A percentile compares a stretch with the other conserved stretches of the same genome.
Conservation (phyloP, 1,140 invertebrate species). For the Potamilus streckersoni region DNA sequence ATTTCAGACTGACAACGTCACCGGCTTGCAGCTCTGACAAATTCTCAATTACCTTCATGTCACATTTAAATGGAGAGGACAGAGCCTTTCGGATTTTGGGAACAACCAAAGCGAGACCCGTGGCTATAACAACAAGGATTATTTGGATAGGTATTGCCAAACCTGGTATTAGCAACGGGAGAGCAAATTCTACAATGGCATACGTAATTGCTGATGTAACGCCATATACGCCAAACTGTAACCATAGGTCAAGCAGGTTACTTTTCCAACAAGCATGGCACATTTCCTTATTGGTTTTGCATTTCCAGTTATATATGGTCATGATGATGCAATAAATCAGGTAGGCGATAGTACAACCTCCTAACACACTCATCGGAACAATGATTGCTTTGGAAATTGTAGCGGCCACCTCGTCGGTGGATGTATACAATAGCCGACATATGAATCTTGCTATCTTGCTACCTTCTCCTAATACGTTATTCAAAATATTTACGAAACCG, state of each 20-base stretch:
- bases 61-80: too few relatives aligned
- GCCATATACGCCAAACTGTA: conserved; percentile 10
- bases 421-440: neutral
- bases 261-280: conserved; percentile 13
- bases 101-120: conserved; percentile 1
- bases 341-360: neutral
- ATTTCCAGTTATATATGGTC: conserved; percentile 1
- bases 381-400: neutral
- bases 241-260: conserved; percentile 14
- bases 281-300: conserved; percentile 1
- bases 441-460: conserved; percentile 4
- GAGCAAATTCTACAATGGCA: neutral
- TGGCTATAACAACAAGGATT: neutral
- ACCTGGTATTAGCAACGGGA: neutral
- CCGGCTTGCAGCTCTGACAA: too few relatives aligned
- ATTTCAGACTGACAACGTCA: too few relatives aligned
- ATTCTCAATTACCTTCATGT: too few relatives aligned
- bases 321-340: conserved; percentile 17
- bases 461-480: neutral
- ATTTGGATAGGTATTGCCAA: conserved; percentile 13
- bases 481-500: neutral
- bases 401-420: conserved; percentile 5
- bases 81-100: neutral
- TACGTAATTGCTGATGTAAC: conserved; percentile 4
- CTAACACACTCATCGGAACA: conserved; percentile 4